Evolutionary conservation across 1,140 invertebrate species (phyloP).

Genomic region (Lasioglossum baleicum): DNA sequence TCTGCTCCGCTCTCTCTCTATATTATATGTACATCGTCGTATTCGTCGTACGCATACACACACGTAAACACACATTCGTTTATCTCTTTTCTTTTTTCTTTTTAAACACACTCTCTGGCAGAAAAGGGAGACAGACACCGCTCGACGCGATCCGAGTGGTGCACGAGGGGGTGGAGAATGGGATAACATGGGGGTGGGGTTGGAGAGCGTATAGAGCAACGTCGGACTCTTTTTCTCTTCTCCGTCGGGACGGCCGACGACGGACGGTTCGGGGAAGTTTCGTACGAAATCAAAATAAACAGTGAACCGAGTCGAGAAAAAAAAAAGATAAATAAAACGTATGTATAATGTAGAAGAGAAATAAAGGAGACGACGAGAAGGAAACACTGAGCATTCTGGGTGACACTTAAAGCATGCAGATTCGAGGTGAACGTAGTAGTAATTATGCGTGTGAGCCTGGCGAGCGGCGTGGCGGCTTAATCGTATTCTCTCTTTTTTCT

Average conservation of each 20-base stretch:
- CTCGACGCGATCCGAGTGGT: too few relatives aligned
- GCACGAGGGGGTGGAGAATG: too few relatives aligned
- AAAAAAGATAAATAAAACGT: constrained; percentile 1
- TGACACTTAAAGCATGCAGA: constrained; percentile 80
- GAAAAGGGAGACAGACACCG: too few relatives aligned
- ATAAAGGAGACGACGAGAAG: constrained; percentile 71
- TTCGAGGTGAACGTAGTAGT: constrained; percentile 67
- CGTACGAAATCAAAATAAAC: too few relatives aligned
- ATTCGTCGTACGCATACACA: not conserved
- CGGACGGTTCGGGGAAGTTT: too few relatives aligned
- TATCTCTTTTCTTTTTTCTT: too few relatives aligned
- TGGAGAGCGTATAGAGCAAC: too few relatives aligned
- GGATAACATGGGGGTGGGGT: too few relatives aligned
- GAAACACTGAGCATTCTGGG: constrained; percentile 79
- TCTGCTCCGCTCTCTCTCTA: constrained; percentile 26
- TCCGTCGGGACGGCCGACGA: too few relatives aligned
- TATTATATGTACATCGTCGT: constrained; percentile 25
- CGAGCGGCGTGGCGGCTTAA: constrained; percentile 60
- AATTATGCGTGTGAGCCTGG: constrained; percentile 50
- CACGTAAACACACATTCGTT: not conserved
- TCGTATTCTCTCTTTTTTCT: constrained; percentile 26
- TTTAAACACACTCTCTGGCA: too few relatives aligned
- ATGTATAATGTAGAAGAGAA: constrained; percentile 37
- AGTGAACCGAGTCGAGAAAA: not conserved
- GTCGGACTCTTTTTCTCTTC: too few relatives aligned